A percentile compares a stretch with the other conserved stretches of the same genome.
Evolutionary conservation across 1,140 invertebrate genomes (phyloP).

Genomic region (Drosophila simulans): DNA sequence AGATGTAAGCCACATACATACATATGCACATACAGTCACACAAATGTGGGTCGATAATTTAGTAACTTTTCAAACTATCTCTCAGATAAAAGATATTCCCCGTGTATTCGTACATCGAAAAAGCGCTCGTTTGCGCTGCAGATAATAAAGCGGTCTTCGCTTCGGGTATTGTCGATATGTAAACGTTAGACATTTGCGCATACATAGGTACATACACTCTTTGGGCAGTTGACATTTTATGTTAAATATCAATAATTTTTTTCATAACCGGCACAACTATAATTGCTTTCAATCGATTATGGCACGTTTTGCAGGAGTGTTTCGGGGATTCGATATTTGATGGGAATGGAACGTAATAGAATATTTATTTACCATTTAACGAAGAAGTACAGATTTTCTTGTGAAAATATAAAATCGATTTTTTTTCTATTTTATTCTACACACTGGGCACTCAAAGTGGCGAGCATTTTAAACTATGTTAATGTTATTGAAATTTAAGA

Average conservation of each 20-base stretch:
- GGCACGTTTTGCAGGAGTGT: constrained; percentile 5
- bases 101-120: not conserved
- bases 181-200: constrained; percentile 28
- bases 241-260: constrained; percentile 48
- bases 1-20: constrained; percentile 7
- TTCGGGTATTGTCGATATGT: constrained; percentile 26
- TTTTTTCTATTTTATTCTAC: constrained; percentile 26
- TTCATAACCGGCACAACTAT: constrained; percentile 20
- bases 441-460: constrained; percentile 34
- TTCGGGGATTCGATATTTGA: not conserved
- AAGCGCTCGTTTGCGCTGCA: not conserved
- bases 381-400: constrained; percentile 4
- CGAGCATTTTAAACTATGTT: constrained; percentile 20
- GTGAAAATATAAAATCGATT: constrained; percentile 18
- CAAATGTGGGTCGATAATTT: constrained; percentile 4
- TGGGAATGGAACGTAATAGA: constrained; percentile 25
- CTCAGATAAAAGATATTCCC: not conserved
- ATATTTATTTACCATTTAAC: constrained; percentile 46
- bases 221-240: constrained; percentile 21
- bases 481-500: constrained; percentile 8
- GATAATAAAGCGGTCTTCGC: constrained; percentile 15
- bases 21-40: not conserved
- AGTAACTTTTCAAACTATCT: not conserved
- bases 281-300: constrained; percentile 14
- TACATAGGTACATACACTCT: constrained; percentile 38